A percentile compares a stretch with the other conserved stretches of the same genome.
Evolutionary conservation across 2,113 vertebrate species (phyloP).

Genomic region (Campylomormyrus tamandua): DNA sequence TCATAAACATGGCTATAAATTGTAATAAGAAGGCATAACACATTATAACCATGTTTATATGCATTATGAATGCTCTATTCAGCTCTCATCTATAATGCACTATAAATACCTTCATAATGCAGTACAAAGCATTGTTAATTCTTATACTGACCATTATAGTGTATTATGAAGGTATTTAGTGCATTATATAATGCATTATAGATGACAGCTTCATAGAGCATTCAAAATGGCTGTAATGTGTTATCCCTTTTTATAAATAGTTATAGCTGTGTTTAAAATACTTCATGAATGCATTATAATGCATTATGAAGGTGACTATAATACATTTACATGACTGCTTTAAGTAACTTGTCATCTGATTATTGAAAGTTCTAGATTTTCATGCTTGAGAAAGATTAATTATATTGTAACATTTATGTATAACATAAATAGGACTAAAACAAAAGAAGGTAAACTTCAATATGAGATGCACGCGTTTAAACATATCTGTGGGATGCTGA

Average conservation of each 20-base stretch:
- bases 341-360: neutral
- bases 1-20: neutral
- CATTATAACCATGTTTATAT: neutral
- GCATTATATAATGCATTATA: no score
- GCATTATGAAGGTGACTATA: no score
- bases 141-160: no score
- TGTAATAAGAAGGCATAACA: neutral
- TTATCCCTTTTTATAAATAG: neutral
- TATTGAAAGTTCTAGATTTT: neutral
- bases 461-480: neutral
- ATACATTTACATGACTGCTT: neutral
- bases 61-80: neutral
- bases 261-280: neutral
- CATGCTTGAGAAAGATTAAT: neutral
- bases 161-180: neutral
- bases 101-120: neutral
- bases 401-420: neutral
- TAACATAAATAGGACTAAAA: neutral
- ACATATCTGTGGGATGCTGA: neutral
- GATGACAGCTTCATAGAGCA: neutral
- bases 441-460: neutral
- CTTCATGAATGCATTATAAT: neutral
- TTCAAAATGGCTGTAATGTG: neutral
- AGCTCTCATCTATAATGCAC: neutral
- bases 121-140: neutral